Evolutionary conservation across 1,140 invertebrate genomes (phyloP), one percentile per base, ranked within the genome.

Genomic region (Diorhabda sublineata): DNA sequence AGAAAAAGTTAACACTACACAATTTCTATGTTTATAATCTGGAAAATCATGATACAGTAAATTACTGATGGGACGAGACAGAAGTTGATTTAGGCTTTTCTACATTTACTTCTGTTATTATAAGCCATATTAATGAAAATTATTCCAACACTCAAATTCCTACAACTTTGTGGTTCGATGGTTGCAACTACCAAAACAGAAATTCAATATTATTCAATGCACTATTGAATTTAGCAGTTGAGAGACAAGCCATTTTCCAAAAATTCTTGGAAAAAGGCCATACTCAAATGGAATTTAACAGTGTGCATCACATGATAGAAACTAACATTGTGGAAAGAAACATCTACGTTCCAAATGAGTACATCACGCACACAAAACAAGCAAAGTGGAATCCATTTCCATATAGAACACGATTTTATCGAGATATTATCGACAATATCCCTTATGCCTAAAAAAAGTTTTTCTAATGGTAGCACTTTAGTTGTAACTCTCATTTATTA

Each of bases 11-110:
- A 45, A 56, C 69, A 7, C 69, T 79, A 8, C 80, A 83, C 74
- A 84, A 84, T 73, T 83, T 81, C 67, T 81, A 80, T 42, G 66
- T 83, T 58, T 83, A 79, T 71, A 79, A 84, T 71, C 43, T 82
- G 5, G 71, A 69, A 4, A 80, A 67, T 58, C 72, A 77, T 65
- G 61, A 72, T 60, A 73, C 73, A 68, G 74, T 45, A 9, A 76
- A 57, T 63, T 68, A 68, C 44, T 68, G 67, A 45, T 68, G 63
- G 63, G 56, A 68, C 43, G 45, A 69, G 45, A 58, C 75, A 7
- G 74, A 79, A 62, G 76, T 75, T 42, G 79, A 79, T 67, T 73
- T 84, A 66, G 77, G 73, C 66, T 76, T 82, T 4, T 78, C 77
- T 11, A 77, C 75, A 41, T 83, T 81, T 70, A 77, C 78, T 57